phyloP scores from a whole-genome alignment of 2,113 vertebrate genomes.

The Pavo muticus region DNA sequence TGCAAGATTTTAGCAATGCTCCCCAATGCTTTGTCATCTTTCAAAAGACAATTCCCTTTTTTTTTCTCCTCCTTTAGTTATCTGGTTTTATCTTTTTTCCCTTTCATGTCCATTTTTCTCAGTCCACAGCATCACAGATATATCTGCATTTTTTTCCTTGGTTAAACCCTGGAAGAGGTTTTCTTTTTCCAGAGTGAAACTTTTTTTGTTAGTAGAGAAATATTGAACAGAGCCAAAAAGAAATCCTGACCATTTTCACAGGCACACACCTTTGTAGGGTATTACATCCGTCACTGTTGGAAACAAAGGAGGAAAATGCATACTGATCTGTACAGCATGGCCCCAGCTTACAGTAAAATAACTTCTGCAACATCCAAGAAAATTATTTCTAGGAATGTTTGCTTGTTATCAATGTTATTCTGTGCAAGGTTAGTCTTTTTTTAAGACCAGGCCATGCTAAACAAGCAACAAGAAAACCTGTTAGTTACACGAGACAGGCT shows the following conservation, averaged over 20 bases:
- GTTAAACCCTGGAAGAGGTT: not conserved
- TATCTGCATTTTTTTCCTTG: fast-evolving
- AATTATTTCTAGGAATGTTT: not conserved
- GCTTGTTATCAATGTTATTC: not conserved
- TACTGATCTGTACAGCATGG: fast-evolving
- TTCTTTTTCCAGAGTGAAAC: not conserved
- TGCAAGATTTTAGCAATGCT: not conserved
- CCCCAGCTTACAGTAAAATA: not conserved
- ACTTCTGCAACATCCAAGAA: not conserved
- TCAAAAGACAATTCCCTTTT: not conserved
- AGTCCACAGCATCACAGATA: not conserved
- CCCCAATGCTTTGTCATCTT: not conserved
- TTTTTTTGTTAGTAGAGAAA: not conserved
- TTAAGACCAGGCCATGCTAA: not conserved
- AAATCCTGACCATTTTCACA: not conserved
- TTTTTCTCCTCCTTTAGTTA: not conserved
- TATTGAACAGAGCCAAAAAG: not conserved
- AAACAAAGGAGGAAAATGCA: not conserved
- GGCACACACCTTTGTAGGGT: fast-evolving
- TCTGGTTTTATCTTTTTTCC: not conserved
- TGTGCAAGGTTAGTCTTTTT: not conserved
- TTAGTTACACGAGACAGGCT: not conserved
- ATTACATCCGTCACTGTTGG: not conserved
- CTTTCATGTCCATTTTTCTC: not conserved
- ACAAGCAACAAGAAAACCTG: not conserved